Conservation (phyloP, 2,888 invertebrate genomes). For the Tenthredo amoena region DNA sequence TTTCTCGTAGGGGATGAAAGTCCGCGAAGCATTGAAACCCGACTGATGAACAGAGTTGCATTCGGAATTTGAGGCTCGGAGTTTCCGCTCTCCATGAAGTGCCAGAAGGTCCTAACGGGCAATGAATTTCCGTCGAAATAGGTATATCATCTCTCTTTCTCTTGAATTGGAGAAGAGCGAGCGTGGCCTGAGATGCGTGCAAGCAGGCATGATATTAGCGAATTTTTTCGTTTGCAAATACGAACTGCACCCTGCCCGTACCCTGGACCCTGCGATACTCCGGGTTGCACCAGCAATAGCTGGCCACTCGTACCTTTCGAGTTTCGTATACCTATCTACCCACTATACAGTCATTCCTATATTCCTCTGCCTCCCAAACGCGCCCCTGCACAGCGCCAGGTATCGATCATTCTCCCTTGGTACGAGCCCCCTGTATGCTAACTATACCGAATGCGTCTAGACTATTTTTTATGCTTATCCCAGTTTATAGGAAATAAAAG, state of each 20-base stretch:
- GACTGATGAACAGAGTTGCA: background rate
- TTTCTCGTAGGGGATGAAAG: background rate
- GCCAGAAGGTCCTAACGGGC: background rate
- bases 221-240: slow-evolving; percentile 32
- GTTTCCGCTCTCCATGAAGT: background rate
- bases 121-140: slow-evolving; percentile 1
- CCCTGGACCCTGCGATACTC: background rate
- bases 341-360: background rate
- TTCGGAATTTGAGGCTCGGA: background rate
- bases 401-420: slow-evolving; percentile 45
- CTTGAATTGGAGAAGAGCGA: background rate
- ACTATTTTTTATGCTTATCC: slow-evolving; percentile 71
- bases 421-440: slow-evolving; percentile 62
- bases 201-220: slow-evolving; percentile 34
- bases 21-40: background rate
- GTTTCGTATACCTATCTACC: background rate
- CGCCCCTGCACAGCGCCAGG: slow-evolving; percentile 46
- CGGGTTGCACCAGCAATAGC: background rate
- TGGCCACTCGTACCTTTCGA: slow-evolving; percentile 14
- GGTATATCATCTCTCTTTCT: background rate
- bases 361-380: slow-evolving; percentile 32
- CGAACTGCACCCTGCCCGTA: background rate
- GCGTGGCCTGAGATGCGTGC: background rate
- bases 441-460: slow-evolving; percentile 70
- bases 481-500: slow-evolving; percentile 67